Evolutionary conservation across 2,888 invertebrate species (phyloP).

Genomic region (Hololepta plana): DNA sequence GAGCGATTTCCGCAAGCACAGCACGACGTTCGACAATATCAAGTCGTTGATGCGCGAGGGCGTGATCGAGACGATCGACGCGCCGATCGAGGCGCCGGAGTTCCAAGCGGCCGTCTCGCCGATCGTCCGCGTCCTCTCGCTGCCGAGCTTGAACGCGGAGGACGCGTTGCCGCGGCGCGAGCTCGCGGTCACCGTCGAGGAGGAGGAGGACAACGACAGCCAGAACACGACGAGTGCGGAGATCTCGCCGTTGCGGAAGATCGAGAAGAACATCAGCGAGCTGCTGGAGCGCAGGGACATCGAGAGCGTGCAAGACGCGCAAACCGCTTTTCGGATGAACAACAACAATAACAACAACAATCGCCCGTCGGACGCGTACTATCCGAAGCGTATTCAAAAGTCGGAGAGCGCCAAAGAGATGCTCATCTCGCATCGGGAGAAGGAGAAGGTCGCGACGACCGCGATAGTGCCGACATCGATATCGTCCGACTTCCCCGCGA

Average conservation of each 20-base stretch:
- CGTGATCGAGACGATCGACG: conserved; percentile 37
- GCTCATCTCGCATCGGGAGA: conserved; percentile 34
- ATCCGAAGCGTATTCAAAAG: conserved; percentile 59
- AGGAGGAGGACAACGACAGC: conserved; percentile 50
- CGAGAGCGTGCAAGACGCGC: conserved; percentile 13
- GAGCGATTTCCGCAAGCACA: conserved; percentile 49
- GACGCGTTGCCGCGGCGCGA: conserved; percentile 42
- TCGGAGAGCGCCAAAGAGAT: conserved; percentile 59
- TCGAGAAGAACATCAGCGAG: conserved; percentile 55
- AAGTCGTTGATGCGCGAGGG: conserved; percentile 55
- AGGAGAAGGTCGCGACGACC: conserved; percentile 9
- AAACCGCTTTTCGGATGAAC: conserved; percentile 23
- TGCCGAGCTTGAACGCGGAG: conserved; percentile 42
- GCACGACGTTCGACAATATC: conserved; percentile 61
- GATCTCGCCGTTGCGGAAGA: conserved; percentile 49
- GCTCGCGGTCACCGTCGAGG: conserved; percentile 51
- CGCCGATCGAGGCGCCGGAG: conserved; percentile 39
- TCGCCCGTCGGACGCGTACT: too few species aligned
- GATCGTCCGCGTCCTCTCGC: conserved; percentile 48
- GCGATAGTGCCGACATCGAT: conserved; percentile 22
- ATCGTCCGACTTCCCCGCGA: conserved; percentile 38
- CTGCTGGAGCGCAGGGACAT: conserved; percentile 33
- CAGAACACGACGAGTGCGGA: conserved; percentile 41
- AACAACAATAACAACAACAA: conserved; percentile 2
- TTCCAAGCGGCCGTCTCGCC: conserved; percentile 41